Conservation (phyloP, 1,140 invertebrate genomes). For the Copidosoma floridanum region DNA sequence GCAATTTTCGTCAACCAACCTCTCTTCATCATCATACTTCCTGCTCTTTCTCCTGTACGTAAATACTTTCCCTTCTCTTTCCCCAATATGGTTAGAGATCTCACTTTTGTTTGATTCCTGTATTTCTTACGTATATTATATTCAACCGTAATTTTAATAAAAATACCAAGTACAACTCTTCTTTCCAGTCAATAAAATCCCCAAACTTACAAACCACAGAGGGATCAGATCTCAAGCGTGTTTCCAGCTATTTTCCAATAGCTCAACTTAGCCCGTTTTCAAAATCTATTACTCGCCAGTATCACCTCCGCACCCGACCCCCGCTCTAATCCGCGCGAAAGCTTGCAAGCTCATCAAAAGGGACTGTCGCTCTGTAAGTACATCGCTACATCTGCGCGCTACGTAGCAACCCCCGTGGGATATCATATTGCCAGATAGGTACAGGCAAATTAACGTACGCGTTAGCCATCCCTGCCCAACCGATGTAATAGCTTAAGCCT, state of each 20-base stretch:
- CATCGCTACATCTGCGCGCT: neutral
- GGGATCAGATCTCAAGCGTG: too few species aligned
- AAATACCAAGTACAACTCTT: neutral
- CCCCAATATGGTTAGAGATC: too few species aligned
- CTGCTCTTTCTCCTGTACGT: neutral
- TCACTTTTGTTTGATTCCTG: too few species aligned
- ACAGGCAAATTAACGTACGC: slow-evolving; percentile 16
- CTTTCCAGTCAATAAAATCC: too few species aligned
- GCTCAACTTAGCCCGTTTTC: neutral
- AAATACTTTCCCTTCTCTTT: too few species aligned
- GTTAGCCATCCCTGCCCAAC: neutral
- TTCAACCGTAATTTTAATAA: too few species aligned
- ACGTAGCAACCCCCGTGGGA: neutral
- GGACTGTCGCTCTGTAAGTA: neutral
- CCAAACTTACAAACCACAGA: too few species aligned
- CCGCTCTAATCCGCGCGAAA: neutral
- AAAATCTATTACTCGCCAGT: neutral
- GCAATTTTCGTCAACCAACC: slow-evolving; percentile 12
- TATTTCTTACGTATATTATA: too few species aligned
- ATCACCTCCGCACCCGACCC: neutral
- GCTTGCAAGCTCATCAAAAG: neutral
- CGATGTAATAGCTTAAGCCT: slow-evolving; percentile 15
- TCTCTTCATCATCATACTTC: slow-evolving; percentile 1
- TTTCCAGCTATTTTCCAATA: too few species aligned
- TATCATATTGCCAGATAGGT: slow-evolving; percentile 5